Conservation (phyloP, 1,140 invertebrate species). For the Cydia pomonella region DNA sequence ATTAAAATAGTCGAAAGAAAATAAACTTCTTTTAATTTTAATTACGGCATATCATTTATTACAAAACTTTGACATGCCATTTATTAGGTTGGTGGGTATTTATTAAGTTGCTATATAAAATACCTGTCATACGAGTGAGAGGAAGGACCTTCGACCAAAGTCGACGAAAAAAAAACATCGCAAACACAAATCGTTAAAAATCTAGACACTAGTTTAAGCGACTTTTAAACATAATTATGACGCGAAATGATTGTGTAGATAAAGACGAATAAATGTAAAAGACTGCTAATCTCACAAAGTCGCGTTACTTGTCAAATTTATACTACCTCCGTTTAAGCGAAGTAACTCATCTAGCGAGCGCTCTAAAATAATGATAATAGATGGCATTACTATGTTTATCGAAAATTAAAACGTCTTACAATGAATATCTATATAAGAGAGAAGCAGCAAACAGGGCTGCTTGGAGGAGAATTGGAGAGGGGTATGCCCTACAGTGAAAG, state of each 20-base stretch:
- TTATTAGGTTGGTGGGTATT: background rate
- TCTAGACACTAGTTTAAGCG: conserved; percentile 9
- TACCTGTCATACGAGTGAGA: conserved; percentile 5
- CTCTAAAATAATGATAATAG: no score
- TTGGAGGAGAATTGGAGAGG: no score
- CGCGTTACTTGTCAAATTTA: no score
- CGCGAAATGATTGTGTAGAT: background rate
- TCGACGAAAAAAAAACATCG: conserved; percentile 7
- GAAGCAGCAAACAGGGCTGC: no score
- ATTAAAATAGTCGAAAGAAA: background rate
- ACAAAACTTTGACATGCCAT: background rate
- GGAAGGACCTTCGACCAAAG: conserved; percentile 30
- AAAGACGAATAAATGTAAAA: background rate
- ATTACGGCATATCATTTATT: background rate
- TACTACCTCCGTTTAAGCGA: no score
- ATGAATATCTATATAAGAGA: no score
- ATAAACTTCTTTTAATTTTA: background rate
- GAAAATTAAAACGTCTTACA: no score
- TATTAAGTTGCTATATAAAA: conserved; percentile 15
- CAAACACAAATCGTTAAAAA: conserved; percentile 24
- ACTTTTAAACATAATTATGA: conserved; percentile 25
- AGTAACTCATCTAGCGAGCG: no score
- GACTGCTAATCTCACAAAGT: background rate
- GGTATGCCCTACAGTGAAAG: no score
- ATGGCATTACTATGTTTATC: no score